Base-by-base conservation (phyloP, 2,113 vertebrate genomes). In the Nothobranchius furzeri region DNA sequence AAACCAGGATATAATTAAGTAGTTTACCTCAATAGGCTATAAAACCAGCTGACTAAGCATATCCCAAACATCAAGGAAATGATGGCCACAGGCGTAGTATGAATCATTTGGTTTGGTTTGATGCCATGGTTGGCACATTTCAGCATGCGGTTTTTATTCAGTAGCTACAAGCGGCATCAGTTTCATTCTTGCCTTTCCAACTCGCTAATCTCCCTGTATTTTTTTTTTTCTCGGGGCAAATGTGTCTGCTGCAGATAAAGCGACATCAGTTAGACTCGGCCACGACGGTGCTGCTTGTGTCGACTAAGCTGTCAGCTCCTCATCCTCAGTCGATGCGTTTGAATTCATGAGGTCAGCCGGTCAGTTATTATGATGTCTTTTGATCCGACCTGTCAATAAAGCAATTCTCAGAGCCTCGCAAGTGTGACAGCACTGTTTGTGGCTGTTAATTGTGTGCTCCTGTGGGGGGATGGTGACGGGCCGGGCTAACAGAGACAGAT, bases 331-430 rank as follows among this genome's bases (percentile, higher is more conserved):
- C 78, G 37, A 80, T 85, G 45, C n/a, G 54, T 61, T 30, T 78
- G 61, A 79, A 69, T 87, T 76, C 67, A 59, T 36, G 50, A 67
- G 79, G 79, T 83, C 73, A 72, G 51, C 11, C 25, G 20, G 75
- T 79, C 66, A 76, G 60, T 78, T 36, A 25, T 85, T 82, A 88
- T 88, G 82, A 86, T 66, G 77, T 17, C 60, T 80, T 40, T 83
- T 84, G 70, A 85, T 82, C 56, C 80, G 13, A 56, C 51, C 45
- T 76, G 78, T 86, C 84, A 77, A 85, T 84, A 79, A 82, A 73
- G 76, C 59, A 69, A 35, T 1, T 11, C 42, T 70, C 61, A 45
- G 15, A 56, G 73, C 63, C 56, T 79, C 68, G 50, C 57, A 64
- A 63, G 47, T 67, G 12, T 9, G 13, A 71, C 78, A n/a, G 73